A percentile compares a stretch with the other conserved stretches of the same genome.
Conservation (phyloP, 1,140 invertebrate species). For the Anastrepha ludens region DNA sequence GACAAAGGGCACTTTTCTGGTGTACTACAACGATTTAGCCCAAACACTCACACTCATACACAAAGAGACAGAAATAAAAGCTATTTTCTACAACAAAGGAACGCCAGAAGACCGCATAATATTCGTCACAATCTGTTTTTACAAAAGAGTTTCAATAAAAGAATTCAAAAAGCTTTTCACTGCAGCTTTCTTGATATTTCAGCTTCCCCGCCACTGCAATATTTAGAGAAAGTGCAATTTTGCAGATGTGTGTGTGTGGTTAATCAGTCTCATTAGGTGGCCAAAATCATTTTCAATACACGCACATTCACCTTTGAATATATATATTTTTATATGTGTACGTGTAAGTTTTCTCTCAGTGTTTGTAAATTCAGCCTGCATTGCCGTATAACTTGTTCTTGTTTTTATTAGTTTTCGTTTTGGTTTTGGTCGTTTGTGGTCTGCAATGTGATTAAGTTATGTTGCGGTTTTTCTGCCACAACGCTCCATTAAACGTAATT, state of each 20-base stretch:
- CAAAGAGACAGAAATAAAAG: not conserved
- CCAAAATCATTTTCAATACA: constrained; percentile 71
- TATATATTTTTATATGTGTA: constrained; percentile 61
- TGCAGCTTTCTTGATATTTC: not conserved
- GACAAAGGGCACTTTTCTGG: not conserved
- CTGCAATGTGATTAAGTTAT: constrained; percentile 71
- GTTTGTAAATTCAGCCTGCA: not conserved
- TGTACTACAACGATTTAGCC: not conserved
- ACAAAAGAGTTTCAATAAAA: not conserved
- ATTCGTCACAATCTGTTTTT: constrained; percentile 69
- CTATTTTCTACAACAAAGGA: not conserved
- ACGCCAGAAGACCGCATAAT: constrained; percentile 72
- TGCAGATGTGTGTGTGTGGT: constrained; percentile 54
- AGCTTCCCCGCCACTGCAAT: not conserved
- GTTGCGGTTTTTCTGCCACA: constrained; percentile 55
- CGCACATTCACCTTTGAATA: constrained; percentile 68
- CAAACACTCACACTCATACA: not conserved
- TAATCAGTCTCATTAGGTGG: constrained; percentile 74
- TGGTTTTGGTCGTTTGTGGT: constrained; percentile 63
- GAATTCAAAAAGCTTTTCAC: not conserved
- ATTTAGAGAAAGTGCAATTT: not conserved
- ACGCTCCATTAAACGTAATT: constrained; percentile 74
- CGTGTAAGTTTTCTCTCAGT: not conserved
- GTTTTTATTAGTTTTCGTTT: not conserved
- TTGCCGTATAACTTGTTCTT: not conserved